phyloP scores from a whole-genome alignment of 2,797 vertebrate genomes.

The Phoebastria nigripes region DNA sequence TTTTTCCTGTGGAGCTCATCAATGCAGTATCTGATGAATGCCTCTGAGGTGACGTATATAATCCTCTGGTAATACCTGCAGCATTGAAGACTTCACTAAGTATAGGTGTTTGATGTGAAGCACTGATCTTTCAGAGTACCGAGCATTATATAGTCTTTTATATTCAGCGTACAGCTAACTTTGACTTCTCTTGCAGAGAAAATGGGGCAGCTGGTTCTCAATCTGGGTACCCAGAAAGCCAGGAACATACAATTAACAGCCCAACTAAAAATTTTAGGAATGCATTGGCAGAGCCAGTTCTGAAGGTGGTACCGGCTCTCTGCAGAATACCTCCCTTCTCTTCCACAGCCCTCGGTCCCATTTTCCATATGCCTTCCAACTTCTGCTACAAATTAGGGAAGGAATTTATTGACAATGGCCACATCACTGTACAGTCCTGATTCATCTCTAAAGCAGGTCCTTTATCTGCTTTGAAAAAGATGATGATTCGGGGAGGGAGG shows the following conservation, averaged over 20 bases:
- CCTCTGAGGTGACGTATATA: neutral
- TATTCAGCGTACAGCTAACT: neutral
- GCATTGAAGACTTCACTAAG: neutral
- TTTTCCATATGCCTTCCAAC: neutral
- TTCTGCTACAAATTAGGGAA: neutral
- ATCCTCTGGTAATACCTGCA: neutral
- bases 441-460: neutral
- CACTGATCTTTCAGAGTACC: neutral
- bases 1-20: neutral
- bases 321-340: neutral
- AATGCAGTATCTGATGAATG: neutral
- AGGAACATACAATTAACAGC: neutral
- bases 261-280: neutral
- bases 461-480: neutral
- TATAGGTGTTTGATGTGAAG: neutral
- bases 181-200: neutral
- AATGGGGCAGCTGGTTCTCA: neutral
- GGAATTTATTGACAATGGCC: neutral
- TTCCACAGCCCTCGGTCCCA: neutral
- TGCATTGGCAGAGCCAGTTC: neutral
- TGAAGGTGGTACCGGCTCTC: neutral
- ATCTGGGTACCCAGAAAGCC: neutral
- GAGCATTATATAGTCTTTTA: neutral
- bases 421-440: neutral
- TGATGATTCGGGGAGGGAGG: neutral